These are phyloP conservation scores for Cotesia vestalis DNA, from an alignment of 1,140 invertebrate genomes.

Conservation along the genomic window DNA sequence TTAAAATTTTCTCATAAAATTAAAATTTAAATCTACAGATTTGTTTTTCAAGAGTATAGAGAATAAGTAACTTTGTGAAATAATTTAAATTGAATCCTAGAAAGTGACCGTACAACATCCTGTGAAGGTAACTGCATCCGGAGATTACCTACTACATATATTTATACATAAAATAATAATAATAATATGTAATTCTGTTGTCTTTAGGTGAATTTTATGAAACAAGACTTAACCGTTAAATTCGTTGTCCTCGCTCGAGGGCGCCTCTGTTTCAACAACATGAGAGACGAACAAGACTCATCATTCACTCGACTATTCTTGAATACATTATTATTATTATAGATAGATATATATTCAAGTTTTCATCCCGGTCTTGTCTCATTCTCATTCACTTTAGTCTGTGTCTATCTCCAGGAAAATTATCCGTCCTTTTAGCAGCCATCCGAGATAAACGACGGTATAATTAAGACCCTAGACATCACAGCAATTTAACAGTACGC, in stretches of 20 bases:
- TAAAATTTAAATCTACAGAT: no score
- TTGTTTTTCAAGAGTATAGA: no score
- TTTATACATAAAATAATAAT: no score
- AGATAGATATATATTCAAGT: background rate
- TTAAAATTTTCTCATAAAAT: no score
- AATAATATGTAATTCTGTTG: slow-evolving; percentile 26
- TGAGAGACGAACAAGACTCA: no score
- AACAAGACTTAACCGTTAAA: slow-evolving; percentile 23
- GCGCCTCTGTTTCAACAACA: background rate
- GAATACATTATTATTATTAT: background rate
- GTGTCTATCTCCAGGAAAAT: slow-evolving; percentile 42
- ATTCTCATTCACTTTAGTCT: slow-evolving; percentile 4
- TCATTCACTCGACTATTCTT: background rate
- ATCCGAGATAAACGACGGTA: slow-evolving; percentile 48
- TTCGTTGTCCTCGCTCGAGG: slow-evolving; percentile 30
- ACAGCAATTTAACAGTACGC: slow-evolving; percentile 22
- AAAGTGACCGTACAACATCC: slow-evolving; percentile 27
- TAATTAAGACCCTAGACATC: slow-evolving; percentile 39
- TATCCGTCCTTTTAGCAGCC: slow-evolving; percentile 34
- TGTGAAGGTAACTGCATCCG: slow-evolving; percentile 30
- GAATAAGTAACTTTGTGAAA: no score
- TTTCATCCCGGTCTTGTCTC: slow-evolving; percentile 18
- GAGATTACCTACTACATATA: slow-evolving; percentile 5
- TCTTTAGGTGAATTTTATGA: slow-evolving; percentile 28
- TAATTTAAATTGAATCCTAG: slow-evolving; percentile 11